phyloP scores from a whole-genome alignment of 37 sponge, comb jelly and placozoan species.

The Diacarnus erythraeanus region DNA sequence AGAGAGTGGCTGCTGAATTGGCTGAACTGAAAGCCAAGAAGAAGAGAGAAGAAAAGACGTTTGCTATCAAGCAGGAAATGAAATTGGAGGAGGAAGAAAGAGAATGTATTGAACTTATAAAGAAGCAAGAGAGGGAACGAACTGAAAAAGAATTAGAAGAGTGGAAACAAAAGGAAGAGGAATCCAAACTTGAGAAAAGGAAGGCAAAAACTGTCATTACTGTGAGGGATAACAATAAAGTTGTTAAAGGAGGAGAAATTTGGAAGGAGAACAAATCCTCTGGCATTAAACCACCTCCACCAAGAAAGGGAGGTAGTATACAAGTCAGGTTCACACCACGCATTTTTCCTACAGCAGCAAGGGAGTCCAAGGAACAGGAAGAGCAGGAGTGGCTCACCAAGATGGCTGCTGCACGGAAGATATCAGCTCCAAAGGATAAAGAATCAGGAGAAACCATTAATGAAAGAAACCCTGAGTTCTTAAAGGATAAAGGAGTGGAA shows the following conservation, averaged over 20 bases:
- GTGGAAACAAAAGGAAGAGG: constrained; percentile 51
- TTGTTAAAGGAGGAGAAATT: background rate
- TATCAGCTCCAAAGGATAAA: constrained; percentile 21
- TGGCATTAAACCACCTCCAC: constrained; percentile 30
- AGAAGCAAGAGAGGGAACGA: constrained; percentile 84
- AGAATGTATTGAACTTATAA: constrained; percentile 69
- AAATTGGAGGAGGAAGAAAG: constrained; percentile 73
- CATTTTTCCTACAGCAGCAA: constrained; percentile 88
- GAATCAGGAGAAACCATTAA: constrained; percentile 55
- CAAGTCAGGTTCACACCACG: constrained; percentile 88
- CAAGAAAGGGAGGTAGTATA: constrained; percentile 68
- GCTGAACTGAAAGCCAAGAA: constrained; percentile 58
- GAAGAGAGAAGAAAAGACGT: constrained; percentile 68
- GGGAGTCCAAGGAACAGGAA: constrained; percentile 83
- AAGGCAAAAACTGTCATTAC: background rate
- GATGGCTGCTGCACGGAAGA: constrained; percentile 85
- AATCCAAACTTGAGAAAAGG: background rate
- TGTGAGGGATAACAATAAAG: background rate
- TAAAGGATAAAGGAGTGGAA: constrained; percentile 87
- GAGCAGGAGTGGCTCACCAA: constrained; percentile 96
- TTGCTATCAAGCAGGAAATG: constrained; percentile 81
- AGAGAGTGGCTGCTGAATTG: constrained; percentile 28
- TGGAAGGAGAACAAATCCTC: constrained; percentile 14
- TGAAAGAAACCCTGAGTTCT: constrained; percentile 90
- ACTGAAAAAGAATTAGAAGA: constrained; percentile 67